Evolutionary conservation across 2,888 invertebrate genomes (phyloP), one percentile per base, ranked within the genome.

Genomic region (Drosophila rubida): DNA sequence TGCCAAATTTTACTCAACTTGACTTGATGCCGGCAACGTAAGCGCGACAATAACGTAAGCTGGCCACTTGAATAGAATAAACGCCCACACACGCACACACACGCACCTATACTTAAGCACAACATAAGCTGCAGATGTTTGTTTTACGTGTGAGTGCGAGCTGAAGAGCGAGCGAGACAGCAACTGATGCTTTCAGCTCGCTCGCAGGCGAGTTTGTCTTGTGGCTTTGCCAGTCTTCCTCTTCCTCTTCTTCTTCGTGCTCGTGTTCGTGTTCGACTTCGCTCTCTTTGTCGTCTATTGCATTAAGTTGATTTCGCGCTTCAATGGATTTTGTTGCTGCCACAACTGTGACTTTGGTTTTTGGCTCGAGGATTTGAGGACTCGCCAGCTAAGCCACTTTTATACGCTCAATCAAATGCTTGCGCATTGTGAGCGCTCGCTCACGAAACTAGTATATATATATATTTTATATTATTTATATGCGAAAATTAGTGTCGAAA

Each of bases 221-320:
- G 54, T n/a, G 68, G 46, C 68, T 75, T 59, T 60, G 22, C 37
- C 45, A 48, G 45, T 58, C 49, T 25, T 22, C 32, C 54, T 60
- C 27, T 46, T 57, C 42, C 57, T 16, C 67, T 61, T 74, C 78
- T 79, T 81, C 55, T 27, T 27, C 27, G 2, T 8, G 8, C 7
- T 6, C 39, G 27, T 37, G 50, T 55, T 46, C 44, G 25, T 7
- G 6, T 53, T 25, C 66, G 62, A 73, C 78, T 79, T 81, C 53
- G 8, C 9, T 4, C 53, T 27, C 9, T 4, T 32, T n/a, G n/a
- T 66, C 67, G 72, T 72, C 74, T 80, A 84, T 76, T 87, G 84
- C 84, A 84, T 84, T 84, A 84, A 87, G 84, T 85, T 80, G 85
- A 87, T 87, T 87, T 84, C 68, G 68, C 84, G 87, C 82, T 84